A percentile compares a stretch with the other conserved stretches of the same genome.
Conservation (phyloP, 2,113 vertebrate species). For the Cinclus mexicanus region DNA sequence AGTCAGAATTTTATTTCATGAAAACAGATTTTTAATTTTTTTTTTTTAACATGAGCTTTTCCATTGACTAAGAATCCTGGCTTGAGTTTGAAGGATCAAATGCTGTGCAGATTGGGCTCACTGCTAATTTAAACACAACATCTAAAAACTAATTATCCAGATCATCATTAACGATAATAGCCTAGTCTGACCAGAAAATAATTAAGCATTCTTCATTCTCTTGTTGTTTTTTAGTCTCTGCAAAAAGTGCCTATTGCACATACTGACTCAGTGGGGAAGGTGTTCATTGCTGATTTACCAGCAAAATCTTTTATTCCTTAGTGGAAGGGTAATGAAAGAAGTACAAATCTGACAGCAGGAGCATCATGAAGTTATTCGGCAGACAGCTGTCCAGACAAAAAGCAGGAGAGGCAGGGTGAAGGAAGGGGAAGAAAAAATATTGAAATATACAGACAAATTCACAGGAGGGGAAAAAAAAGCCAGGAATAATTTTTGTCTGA, state of each 20-base stretch:
- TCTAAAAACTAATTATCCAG: conserved; percentile 64
- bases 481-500: conserved; percentile 1
- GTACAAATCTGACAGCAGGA: conserved; percentile 47
- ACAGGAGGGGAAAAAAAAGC: background rate
- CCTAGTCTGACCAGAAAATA: conserved; percentile 57
- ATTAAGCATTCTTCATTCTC: conserved; percentile 62
- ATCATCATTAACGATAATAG: conserved; percentile 62
- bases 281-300: conserved; percentile 48
- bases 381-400: conserved; percentile 30
- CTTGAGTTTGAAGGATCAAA: conserved; percentile 14
- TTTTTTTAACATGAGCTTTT: background rate
- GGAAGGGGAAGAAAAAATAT: background rate
- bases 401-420: background rate
- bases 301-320: conserved; percentile 28
- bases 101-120: conserved; percentile 35
- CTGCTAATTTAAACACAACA: conserved; percentile 60
- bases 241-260: conserved; percentile 4
- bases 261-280: conserved; percentile 8
- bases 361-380: background rate
- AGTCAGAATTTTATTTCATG: background rate
- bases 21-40: background rate
- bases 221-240: conserved; percentile 35
- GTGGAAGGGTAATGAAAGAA: conserved; percentile 57
- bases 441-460: background rate
- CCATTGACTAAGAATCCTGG: background rate